These are phyloP conservation scores for Halictus quadricinctus DNA, from an alignment of 2,888 invertebrate genomes.

Conservation along the genomic window DNA sequence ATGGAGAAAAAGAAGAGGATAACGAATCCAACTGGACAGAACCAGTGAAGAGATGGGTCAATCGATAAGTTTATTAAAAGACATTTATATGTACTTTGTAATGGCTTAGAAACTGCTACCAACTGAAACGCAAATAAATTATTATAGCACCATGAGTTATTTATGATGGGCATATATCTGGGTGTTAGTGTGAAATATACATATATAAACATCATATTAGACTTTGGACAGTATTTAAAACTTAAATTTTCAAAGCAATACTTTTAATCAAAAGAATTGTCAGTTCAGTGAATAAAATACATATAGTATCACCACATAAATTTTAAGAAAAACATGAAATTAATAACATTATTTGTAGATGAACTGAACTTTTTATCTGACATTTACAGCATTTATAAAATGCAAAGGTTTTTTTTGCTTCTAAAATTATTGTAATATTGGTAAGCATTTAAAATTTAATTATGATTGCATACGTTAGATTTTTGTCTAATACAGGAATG, in stretches of 20 bases:
- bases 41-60: slow-evolving; percentile 87
- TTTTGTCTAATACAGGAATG: background rate
- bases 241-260: slow-evolving; percentile 51
- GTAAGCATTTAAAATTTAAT: background rate
- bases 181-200: slow-evolving; percentile 61
- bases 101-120: slow-evolving; percentile 79
- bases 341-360: slow-evolving; percentile 14
- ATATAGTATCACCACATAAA: slow-evolving; percentile 26
- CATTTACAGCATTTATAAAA: slow-evolving; percentile 16
- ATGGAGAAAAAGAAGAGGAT: slow-evolving; percentile 82
- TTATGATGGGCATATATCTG: slow-evolving; percentile 51
- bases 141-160: slow-evolving; percentile 43
- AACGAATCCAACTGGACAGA: slow-evolving; percentile 85
- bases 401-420: slow-evolving; percentile 1
- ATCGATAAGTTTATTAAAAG: slow-evolving; percentile 84
- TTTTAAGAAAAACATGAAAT: slow-evolving; percentile 20
- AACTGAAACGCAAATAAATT: slow-evolving; percentile 49
- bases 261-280: slow-evolving; percentile 46
- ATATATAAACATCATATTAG: slow-evolving; percentile 41
- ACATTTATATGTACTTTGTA: slow-evolving; percentile 39
- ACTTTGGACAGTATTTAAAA: slow-evolving; percentile 49
- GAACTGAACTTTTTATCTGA: background rate
- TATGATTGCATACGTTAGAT: background rate
- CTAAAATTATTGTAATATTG: slow-evolving; percentile 8
- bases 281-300: slow-evolving; percentile 10